A percentile compares a stretch with the other conserved stretches of the same genome.
phyloP scores from a whole-genome alignment of 2,888 invertebrate species.

The Pyrochroa serraticornis region DNA sequence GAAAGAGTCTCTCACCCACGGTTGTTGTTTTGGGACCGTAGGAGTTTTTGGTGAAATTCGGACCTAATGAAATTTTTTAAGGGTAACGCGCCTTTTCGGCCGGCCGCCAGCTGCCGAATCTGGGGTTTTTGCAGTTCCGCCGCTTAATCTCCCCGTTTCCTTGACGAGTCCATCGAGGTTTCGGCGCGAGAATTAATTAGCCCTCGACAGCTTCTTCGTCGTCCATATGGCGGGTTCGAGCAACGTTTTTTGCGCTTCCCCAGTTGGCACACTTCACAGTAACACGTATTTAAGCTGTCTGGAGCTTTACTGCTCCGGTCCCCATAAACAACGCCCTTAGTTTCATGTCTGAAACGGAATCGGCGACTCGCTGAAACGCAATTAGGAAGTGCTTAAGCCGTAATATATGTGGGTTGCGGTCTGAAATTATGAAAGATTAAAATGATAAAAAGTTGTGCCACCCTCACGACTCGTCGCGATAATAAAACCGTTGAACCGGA shows the following conservation, averaged over 20 bases:
- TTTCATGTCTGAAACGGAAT: constrained; percentile 23
- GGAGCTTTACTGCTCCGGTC: constrained; percentile 44
- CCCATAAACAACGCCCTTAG: constrained; percentile 35
- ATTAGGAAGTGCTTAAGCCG: constrained; percentile 37
- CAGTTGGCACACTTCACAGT: constrained; percentile 50
- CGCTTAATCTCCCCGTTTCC: too few species aligned
- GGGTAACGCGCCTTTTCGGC: too few species aligned
- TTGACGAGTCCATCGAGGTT: constrained; percentile 18
- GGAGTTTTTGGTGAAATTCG: too few species aligned
- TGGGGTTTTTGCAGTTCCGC: too few species aligned
- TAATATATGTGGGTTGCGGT: constrained; percentile 21
- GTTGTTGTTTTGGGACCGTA: too few species aligned
- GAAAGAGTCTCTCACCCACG: too few species aligned
- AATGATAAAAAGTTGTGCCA: neutral
- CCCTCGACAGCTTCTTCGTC: constrained; percentile 28
- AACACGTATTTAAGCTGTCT: constrained; percentile 50
- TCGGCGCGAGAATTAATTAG: constrained; percentile 43
- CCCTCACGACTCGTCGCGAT: too few species aligned
- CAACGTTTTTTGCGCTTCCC: constrained; percentile 39
- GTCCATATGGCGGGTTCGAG: constrained; percentile 43
- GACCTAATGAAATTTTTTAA: too few species aligned
- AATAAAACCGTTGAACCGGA: neutral
- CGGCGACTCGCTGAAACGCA: constrained; percentile 34
- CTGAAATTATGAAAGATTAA: constrained; percentile 1
- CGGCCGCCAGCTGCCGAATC: too few species aligned